Base-by-base conservation (phyloP, 2,888 invertebrate genomes). In the Coleophora deauratella region DNA sequence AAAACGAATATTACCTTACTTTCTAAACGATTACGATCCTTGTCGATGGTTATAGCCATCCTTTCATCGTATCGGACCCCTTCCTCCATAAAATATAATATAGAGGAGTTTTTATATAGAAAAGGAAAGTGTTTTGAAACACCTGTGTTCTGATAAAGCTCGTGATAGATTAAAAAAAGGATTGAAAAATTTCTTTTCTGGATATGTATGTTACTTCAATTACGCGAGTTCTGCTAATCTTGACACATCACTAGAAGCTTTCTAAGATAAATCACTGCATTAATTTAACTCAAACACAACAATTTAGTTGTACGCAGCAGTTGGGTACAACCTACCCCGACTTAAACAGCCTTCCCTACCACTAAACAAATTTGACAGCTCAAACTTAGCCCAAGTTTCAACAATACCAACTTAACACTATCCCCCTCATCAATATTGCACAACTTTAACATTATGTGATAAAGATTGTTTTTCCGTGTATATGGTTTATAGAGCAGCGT, bases 301-400 rank as follows among this genome's bases (percentile, higher is more conserved):
- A 80, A 79, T 81, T 79, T 75, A 70, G 72, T 77, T 70, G 70
- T 65, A 79, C 62, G 72, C 69, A 21, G 21, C 21, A 21, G 21
- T 21, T 21, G 21, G 21, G 21, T 21, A 21, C 21, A 21, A 21
- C 21, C 21, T 21, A 21, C 21, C n/a, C 21, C 21, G 21, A 21
- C 21, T 21, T 21, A 21, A 70, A 77, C 63, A 68, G 74, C 76
- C 77, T 72, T 75, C 74, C 69, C 72, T 65, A 74, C 82, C 81
- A 72, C 84, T 84, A 79, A 82, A 82, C 84, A 84, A 84, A 84
- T 85, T 82, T 85, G 85, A 84, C 84, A 82, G 85, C 81, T 77
- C 66, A 62, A 79, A 82, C 71, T 84, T 82, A 75, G 72, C 62
- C 68, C 62, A 79, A 82, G 78, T 81, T 81, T 72, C 67, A 70